Evolutionary conservation across 2,113 vertebrate species (phyloP), one percentile per base, ranked within the genome.

Genomic region (Eublepharis macularius): DNA sequence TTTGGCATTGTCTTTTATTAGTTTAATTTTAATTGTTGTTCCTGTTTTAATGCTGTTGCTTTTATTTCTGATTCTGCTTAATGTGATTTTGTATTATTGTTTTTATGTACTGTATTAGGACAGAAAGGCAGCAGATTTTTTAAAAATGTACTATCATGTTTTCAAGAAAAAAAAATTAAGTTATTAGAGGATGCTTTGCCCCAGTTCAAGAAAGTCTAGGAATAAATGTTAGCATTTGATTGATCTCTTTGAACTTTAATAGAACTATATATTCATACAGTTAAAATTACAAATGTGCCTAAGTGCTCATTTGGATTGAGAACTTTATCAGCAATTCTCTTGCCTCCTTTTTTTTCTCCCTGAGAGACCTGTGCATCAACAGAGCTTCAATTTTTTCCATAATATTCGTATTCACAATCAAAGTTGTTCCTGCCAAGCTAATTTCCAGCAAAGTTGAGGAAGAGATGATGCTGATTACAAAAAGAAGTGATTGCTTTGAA

Each of bases 401-500:
- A 88, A 80, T 1, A 77, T 39, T 6, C 84, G 57, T 76, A 4
- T 43, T 3, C 83, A 54, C 75, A 4, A 49, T 7, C 60, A 49
- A 90, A 84, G 70, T 0, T 0, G 63, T 0, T 63, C n/a, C 78
- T 90, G 87, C 19, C 21, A 49, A 47, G 76, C 86, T 86, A 90
- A 88, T 87, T 88, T 73, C 21, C 78, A 81, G 87, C 17, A 86
- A 3, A n/a, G n/a, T n/a, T n/a, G n/a, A n/a, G n/a, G n/a, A n/a
- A 84, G 73, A 29, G 76, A 24, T 86, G 49, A 13, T 47, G 34
- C 54, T 49, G 76, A 51, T 36, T 86, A 72, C 43, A 45, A 76
- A 69, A 65, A 82, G 8, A 89, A 82, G 86, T 79, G 82, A 73
- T 36, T 82, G 17, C 24, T 77, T 49, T 92, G 85, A 89, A 87